Evolutionary conservation across 2,888 invertebrate species (phyloP), one percentile per base, ranked within the genome.

Genomic region (Catocala nupta): DNA sequence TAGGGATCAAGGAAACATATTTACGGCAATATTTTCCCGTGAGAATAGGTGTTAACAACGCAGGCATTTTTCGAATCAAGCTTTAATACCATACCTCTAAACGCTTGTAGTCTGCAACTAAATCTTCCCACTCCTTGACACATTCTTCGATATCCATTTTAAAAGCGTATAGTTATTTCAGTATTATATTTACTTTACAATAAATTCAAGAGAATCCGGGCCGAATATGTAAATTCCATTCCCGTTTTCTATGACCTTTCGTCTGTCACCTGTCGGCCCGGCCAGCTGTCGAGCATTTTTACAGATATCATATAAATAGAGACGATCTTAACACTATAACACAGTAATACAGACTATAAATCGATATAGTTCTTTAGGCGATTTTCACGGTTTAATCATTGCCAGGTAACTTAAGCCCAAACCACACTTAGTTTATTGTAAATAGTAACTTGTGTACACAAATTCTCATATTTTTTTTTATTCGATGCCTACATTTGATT

Each of bases 81-180:
- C 42, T 11, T 48, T 34, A n/a, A 53, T 49, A 52, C 10, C 70
- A 88, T 95, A 98, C 98, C 96, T 98, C 97, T 68, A 98, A 95
- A 68, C 96, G 96, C 88, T 96, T 97, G 88, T 96, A 98, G 86
- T 98, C 98, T 50, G 95, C 94, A 61, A 95, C 90, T 73, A 98
- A 94, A 85, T 98, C 98, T 72, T 96, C 95, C 97, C 97, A 98
- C 84, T 98, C 98, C 84, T 96, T 96, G 53, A 96, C 68, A 86
- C 96, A 95, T 78, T 96, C 95, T 73, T 95, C 95, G 69, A 95
- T 90, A 81, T 96, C 95, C 95, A 96, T 96, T 68, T 72, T 82
- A 25, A 54, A 49, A 62, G 51, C 72, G 59, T 70, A 70, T 52
- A 12, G 57, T 48, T 44, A 63, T 65, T 65, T 69, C 60, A 72